Base-by-base conservation (phyloP, 2,888 invertebrate genomes). In the Leucozona laternaria region DNA sequence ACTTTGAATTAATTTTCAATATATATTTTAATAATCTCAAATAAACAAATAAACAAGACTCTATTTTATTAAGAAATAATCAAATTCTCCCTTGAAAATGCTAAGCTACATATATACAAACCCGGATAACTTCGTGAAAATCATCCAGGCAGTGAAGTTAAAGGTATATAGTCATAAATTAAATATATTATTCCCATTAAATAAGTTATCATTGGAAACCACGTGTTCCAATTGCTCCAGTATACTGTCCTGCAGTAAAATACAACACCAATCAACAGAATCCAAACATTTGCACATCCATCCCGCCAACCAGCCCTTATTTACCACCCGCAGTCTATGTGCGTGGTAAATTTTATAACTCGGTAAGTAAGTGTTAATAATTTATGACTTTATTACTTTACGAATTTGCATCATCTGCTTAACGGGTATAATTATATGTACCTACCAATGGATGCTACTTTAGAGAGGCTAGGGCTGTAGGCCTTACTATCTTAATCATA, bases 381-480 rank as follows among this genome's bases (percentile, higher is more conserved):
- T 86, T 86, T 86, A 86, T 79, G 73, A 66, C 82, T 79, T 86
- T 73, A 78, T 75, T 70, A 77, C 86, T 75, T 70, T 43, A 60
- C 78, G 60, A 13, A 73, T 78, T 73, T 75, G 77, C 73, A 78
- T 70, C 81, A 81, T 77, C 73, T 78, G 73, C 58, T 64, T 31
- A 20, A 20, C 20, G 20, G 57, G 58, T 34, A 37, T 37, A 11
- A n/a, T n/a, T n/a, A n/a, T n/a, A n/a, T n/a, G n/a, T 11, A 17
- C 5, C 0, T 11, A 37, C 37, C 4, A 1, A 31, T 40, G 31
- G 82, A 88, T 89, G 88, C 89, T 89, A 20, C 15, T 22, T 22
- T 45, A 48, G 22, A 48, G 17, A 13, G 11, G 20, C 58, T 22
- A 62, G 55, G 20, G 70, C 50, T 64, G 7, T 25, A 55, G 70